Percentiles rank a stretch among this genome's conserved stretches.
Evolutionary conservation across 2,888 invertebrate species (phyloP).

Genomic region (Idaea aversata): DNA sequence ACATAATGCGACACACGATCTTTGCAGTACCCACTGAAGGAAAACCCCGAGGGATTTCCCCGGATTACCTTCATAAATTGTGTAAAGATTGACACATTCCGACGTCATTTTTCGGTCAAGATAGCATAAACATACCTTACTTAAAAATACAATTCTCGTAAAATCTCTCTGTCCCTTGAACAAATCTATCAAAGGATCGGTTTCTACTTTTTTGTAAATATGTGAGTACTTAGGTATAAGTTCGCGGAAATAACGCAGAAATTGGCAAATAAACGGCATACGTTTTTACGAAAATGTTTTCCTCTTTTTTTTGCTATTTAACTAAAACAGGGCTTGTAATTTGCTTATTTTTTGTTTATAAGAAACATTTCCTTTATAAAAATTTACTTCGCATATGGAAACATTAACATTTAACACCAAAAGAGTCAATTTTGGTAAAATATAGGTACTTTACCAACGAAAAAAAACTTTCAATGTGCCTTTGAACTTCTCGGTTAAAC

Average conservation of each 20-base stretch:
- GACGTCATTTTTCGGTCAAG: background rate
- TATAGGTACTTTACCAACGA: background rate
- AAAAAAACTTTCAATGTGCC: background rate
- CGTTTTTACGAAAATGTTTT: background rate
- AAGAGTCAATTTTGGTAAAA: conserved; percentile 1
- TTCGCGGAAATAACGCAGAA: background rate
- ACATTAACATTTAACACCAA: background rate
- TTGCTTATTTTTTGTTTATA: background rate
- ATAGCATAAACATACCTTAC: background rate
- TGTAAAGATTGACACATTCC: conserved; percentile 7
- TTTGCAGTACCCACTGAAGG: conserved; percentile 26
- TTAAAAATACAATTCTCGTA: background rate
- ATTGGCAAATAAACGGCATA: background rate
- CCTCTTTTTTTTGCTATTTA: background rate
- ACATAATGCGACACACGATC: conserved; percentile 42
- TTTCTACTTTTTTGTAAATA: too few species aligned
- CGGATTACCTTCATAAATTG: conserved; percentile 12
- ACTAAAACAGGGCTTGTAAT: background rate
- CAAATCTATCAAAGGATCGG: too few species aligned
- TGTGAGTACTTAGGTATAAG: too few species aligned
- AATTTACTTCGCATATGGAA: conserved; percentile 4
- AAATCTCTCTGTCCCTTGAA: too few species aligned
- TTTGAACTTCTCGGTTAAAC: conserved; percentile 5
- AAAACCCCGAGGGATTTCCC: conserved; percentile 7
- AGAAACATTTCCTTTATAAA: conserved; percentile 3